Evolutionary conservation across 1,140 invertebrate genomes (phyloP).

Genomic region (Phthorimaea operculella): DNA sequence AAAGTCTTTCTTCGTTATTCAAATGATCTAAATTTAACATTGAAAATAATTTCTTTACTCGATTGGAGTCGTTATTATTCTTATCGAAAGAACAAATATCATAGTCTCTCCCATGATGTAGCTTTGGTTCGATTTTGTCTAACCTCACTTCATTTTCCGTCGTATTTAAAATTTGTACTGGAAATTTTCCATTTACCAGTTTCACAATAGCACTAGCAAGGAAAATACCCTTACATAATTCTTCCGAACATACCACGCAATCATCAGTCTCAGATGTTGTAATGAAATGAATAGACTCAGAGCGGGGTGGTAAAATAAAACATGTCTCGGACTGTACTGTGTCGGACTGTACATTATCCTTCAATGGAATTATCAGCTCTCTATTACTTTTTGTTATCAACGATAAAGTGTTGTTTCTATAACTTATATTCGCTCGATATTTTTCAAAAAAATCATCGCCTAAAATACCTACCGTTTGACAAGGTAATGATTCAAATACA

Average conservation of each 20-base stretch:
- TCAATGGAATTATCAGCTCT: slow-evolving; percentile 10
- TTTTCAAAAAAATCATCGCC: slow-evolving; percentile 23
- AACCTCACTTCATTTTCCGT: slow-evolving; percentile 12
- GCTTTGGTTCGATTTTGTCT: slow-evolving; percentile 13
- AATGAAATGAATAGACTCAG: slow-evolving; percentile 19
- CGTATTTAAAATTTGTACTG: slow-evolving; percentile 18
- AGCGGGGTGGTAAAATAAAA: slow-evolving; percentile 15
- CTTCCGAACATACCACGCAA: slow-evolving; percentile 14
- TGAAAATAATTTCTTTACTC: slow-evolving; percentile 16
- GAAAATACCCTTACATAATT: slow-evolving; percentile 14
- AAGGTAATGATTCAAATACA: slow-evolving; percentile 20
- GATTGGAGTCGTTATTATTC: slow-evolving; percentile 7
- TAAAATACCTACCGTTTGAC: slow-evolving; percentile 17
- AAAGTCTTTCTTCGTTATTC: slow-evolving; percentile 22
- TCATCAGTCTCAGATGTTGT: slow-evolving; percentile 11
- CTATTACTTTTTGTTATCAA: slow-evolving; percentile 10
- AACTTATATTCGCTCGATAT: slow-evolving; percentile 14
- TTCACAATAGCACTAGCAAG: slow-evolving; percentile 17
- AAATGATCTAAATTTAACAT: slow-evolving; percentile 23
- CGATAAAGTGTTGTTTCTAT: slow-evolving; percentile 11
- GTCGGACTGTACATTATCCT: background rate
- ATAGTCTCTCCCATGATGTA: slow-evolving; percentile 12
- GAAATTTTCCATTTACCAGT: slow-evolving; percentile 15
- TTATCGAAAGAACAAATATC: slow-evolving; percentile 17
- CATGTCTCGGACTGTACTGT: background rate